Conservation (phyloP, 2,113 vertebrate genomes). For the Addax nasomaculatus region DNA sequence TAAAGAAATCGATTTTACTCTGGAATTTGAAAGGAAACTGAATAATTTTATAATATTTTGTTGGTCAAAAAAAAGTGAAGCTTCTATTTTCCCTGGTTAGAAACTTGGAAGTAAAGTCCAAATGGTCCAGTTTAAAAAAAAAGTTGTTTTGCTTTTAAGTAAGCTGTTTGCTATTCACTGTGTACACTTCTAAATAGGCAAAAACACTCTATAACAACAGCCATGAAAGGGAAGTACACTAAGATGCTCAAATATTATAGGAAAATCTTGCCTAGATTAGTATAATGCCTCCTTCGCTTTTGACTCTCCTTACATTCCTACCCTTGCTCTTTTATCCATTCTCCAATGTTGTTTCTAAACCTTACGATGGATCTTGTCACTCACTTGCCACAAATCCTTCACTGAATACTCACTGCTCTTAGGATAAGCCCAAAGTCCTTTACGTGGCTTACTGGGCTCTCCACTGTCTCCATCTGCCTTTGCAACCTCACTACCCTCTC, state of each 20-base stretch:
- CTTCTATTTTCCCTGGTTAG: background rate
- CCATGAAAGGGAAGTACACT: background rate
- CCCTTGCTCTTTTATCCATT: background rate
- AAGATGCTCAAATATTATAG: background rate
- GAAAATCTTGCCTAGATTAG: background rate
- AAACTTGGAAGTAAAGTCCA: background rate
- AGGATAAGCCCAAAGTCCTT: background rate
- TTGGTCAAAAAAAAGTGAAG: background rate
- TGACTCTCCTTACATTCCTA: background rate
- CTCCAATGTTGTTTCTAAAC: background rate
- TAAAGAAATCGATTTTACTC: background rate
- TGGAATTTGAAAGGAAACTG: background rate
- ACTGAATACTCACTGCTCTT: background rate
- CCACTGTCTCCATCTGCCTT: background rate
- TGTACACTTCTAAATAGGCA: background rate
- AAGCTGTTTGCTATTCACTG: background rate
- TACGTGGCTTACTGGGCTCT: background rate
- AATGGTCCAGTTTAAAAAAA: background rate
- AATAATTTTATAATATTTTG: conserved; percentile 1
- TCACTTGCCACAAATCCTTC: background rate
- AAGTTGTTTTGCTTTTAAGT: background rate
- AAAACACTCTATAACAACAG: background rate
- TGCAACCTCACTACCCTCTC: background rate
- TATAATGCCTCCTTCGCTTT: background rate
- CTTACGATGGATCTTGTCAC: background rate